phyloP scores from a whole-genome alignment of 2,888 invertebrate genomes.

The Encarsia formosa region DNA sequence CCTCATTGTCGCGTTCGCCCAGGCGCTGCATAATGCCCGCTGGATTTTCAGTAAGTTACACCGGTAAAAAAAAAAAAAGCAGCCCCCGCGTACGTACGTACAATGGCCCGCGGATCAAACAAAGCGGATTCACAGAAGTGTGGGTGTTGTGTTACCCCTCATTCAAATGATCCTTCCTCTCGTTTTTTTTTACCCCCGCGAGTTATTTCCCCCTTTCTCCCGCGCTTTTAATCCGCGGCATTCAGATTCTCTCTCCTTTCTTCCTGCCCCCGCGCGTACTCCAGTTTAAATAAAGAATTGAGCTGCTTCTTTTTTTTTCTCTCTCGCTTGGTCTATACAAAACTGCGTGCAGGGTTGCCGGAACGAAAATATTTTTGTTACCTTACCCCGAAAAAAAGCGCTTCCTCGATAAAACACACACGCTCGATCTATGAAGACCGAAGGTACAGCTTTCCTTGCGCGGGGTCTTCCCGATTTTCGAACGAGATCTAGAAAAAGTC shows the following conservation, averaged over 20 bases:
- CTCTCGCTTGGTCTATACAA: slow-evolving; percentile 1
- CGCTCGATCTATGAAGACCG: not conserved
- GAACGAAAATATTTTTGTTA: too few species aligned
- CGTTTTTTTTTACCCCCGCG: slow-evolving; percentile 9
- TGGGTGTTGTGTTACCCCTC: slow-evolving; percentile 53
- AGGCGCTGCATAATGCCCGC: too few species aligned
- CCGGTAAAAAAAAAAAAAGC: too few species aligned
- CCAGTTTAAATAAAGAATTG: slow-evolving; percentile 44
- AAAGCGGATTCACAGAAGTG: slow-evolving; percentile 44
- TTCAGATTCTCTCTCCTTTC: slow-evolving; percentile 41
- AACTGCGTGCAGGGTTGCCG: too few species aligned
- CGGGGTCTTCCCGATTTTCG: slow-evolving; percentile 9
- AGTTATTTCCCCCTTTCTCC: not conserved
- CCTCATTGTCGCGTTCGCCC: too few species aligned
- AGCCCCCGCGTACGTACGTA: too few species aligned
- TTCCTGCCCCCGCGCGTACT: slow-evolving; percentile 30
- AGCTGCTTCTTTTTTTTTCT: slow-evolving; percentile 11
- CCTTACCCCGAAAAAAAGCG: too few species aligned
- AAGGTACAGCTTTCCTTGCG: not conserved
- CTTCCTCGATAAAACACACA: too few species aligned
- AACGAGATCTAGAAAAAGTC: slow-evolving; percentile 19
- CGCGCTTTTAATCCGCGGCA: slow-evolving; percentile 48
- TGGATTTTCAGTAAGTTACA: too few species aligned
- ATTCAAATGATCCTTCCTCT: slow-evolving; percentile 50
- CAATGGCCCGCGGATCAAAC: slow-evolving; percentile 50